Base-by-base conservation (phyloP, 1,140 invertebrate genomes). In the Drosophila mauritiana region DNA sequence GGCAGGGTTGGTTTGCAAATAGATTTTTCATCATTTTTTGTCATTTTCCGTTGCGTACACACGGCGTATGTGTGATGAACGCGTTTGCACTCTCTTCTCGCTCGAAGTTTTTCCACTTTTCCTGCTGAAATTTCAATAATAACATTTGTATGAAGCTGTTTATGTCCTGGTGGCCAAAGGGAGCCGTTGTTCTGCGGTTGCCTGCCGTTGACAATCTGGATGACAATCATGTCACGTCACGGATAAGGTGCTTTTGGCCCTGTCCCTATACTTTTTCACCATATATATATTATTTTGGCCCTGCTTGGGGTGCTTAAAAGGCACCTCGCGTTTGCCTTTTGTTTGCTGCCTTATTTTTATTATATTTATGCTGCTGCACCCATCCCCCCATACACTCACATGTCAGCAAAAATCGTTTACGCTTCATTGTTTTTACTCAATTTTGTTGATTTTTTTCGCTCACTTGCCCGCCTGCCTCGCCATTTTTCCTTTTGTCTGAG, bases 341-440 rank as follows among this genome's bases (percentile, higher is more conserved):
- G 83, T 83, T 89, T 86, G 79, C 70, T 76, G 70, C 58, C 67
- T 77, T 80, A 73, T 86, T 88, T 79, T 73, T 85, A 85, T 85
- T 85, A 85, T 80, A 73, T 83, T 83, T 76, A 68, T 65, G 73
- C 57, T 49, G 39, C 15, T 59, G 55, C 42, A 62, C 25, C 39
- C 40, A 15, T 13, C 39, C 37, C 34, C 43, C 54, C 34, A 34
- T 27, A 40, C 54, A 55, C 55, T 57, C 48, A 86, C 79, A 88
- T 83, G 83, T 86, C 83, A 86, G 84, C 84, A 88, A 86, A 86
- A 86, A 86, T 79, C 84, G 84, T 86, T 86, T 88, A 88, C 83
- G 83, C 83, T 86, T 89, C 83, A 86, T 86, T 89, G 83, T 86
- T 86, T 78, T 86, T 83, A 88, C 79, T 86, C 84, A 89, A 88